A percentile compares a stretch with the other conserved stretches of the same genome.
These are phyloP conservation scores for Cybosia mesomella DNA, from an alignment of 2,888 invertebrate species.

Conservation along the genomic window DNA sequence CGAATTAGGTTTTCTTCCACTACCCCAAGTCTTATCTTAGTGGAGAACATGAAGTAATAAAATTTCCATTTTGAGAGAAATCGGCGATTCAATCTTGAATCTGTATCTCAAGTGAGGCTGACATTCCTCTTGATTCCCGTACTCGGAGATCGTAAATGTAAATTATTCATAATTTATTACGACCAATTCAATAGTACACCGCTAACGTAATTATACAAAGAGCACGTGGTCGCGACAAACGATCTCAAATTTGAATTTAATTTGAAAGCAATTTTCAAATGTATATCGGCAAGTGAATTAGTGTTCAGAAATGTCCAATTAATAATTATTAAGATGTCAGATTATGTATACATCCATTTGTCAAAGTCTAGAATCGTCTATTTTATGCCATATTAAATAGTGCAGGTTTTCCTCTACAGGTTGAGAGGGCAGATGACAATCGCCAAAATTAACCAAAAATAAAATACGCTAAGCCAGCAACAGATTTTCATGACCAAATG, in stretches of 20 bases:
- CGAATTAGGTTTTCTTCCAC: background rate
- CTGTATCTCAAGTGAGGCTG: background rate
- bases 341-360: slow-evolving; percentile 28
- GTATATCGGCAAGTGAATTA: slow-evolving; percentile 40
- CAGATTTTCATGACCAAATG: background rate
- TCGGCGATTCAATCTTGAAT: background rate
- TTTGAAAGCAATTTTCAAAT: slow-evolving; percentile 45
- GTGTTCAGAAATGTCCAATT: slow-evolving; percentile 34
- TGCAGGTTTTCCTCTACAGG: too few species aligned
- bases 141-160: slow-evolving; percentile 7
- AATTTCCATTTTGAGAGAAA: background rate
- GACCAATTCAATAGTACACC: slow-evolving; percentile 42
- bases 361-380: background rate
- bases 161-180: slow-evolving; percentile 36
- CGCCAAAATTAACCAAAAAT: background rate
- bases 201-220: slow-evolving; percentile 37
- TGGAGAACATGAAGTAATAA: background rate
- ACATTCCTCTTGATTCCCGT: slow-evolving; percentile 9
- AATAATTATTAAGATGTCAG: slow-evolving; percentile 28
- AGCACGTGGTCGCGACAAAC: slow-evolving; percentile 43
- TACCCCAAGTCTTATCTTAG: background rate
- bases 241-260: slow-evolving; percentile 48
- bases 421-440: too few species aligned
- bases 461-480: background rate
- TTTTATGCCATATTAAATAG: background rate